Evolutionary conservation across 2,797 vertebrate species (phyloP), one percentile per base, ranked within the genome.

Genomic region (Huso huso): DNA sequence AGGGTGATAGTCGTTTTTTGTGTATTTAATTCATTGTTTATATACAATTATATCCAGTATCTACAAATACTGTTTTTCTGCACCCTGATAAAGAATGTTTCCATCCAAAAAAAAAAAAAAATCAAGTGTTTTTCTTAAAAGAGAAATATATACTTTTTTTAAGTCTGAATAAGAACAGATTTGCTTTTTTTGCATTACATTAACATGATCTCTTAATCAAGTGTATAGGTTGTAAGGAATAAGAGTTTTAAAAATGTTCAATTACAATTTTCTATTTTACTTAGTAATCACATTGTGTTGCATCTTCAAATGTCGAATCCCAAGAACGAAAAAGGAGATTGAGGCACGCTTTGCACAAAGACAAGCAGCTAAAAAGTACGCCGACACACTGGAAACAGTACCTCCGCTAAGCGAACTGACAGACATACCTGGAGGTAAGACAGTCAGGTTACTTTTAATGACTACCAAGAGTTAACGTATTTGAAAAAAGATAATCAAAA

Each of bases 251-350:
- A 49, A 58, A 58, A 58, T 12, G 6, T 58, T 6, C 48, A 63
- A 18, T n/a, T 12, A 7, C 49, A 23, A 63, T 7, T n/a, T 10
- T 63, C 12, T 48, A 6, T 48, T 37, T 9, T 51, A 12, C 51
- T 66, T 72, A 97, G 96, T 98, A n/a, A 98, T 99, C 77, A 97
- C 93, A 0, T 80, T 99, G 7, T 98, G 96, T 80, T 98, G 96
- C 63, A 93, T 99, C 77, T 98, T 99, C 87, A 99, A 99, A 80
- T 98, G 96, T 70, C 95, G 96, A 0, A 96, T 98, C 65, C 96
- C 96, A 0, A 86, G 96, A 49, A 99, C 96, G 2, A 93, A 87
- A 80, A 98, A 99, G 77, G 96, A 98, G 86, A 99, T 99, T 0
- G 96, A 98, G 71, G 96, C 95, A 0, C 88, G 96, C 0, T 88